phyloP scores from a whole-genome alignment of 2,888 invertebrate species.

The Cerceris rybyensis region DNA sequence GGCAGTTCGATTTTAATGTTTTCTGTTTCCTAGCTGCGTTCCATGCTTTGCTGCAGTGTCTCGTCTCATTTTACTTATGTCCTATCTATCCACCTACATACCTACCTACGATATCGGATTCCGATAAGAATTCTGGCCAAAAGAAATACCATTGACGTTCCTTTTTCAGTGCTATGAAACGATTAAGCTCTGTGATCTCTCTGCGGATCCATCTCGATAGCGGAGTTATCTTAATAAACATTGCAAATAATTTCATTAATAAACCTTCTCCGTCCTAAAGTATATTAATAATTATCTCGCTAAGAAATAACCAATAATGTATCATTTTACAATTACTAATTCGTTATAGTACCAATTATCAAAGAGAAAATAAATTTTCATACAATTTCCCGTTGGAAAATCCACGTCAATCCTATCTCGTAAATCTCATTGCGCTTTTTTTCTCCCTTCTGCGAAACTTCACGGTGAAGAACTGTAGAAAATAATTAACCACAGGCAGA shows the following conservation, averaged over 20 bases:
- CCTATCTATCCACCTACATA: slow-evolving; percentile 47
- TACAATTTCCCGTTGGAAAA: too few species aligned
- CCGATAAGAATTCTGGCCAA: slow-evolving; percentile 73
- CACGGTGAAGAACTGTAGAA: neutral
- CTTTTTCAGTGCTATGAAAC: slow-evolving; percentile 57
- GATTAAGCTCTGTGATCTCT: slow-evolving; percentile 59
- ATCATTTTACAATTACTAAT: too few species aligned
- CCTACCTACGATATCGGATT: slow-evolving; percentile 72
- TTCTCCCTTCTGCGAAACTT: neutral
- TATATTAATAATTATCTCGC: too few species aligned
- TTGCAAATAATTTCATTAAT: too few species aligned
- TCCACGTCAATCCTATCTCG: too few species aligned
- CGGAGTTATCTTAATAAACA: slow-evolving; percentile 15
- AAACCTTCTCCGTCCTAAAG: too few species aligned
- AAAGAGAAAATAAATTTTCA: too few species aligned
- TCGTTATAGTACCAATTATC: too few species aligned
- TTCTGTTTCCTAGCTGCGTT: slow-evolving; percentile 76
- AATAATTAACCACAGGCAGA: neutral
- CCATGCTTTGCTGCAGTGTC: slow-evolving; percentile 66
- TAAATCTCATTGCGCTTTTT: too few species aligned
- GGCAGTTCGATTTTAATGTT: slow-evolving; percentile 75
- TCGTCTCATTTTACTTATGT: slow-evolving; percentile 30
- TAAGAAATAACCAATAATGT: too few species aligned
- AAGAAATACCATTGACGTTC: slow-evolving; percentile 61
- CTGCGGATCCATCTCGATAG: slow-evolving; percentile 32